phyloP scores from a whole-genome alignment of 2,888 invertebrate genomes.

The Onthophagus sagittarius region DNA sequence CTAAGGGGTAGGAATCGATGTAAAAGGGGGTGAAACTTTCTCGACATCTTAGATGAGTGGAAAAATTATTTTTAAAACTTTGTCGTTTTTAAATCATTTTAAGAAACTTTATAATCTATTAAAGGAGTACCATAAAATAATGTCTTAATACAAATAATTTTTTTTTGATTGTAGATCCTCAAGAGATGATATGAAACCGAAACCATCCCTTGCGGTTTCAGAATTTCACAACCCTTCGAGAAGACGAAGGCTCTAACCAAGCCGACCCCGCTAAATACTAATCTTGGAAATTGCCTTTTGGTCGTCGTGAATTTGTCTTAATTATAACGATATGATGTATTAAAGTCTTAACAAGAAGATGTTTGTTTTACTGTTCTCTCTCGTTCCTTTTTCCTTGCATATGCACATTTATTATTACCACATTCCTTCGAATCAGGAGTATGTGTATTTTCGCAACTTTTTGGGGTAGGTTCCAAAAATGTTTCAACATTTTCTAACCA shows the following conservation, averaged over 20 bases:
- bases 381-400: background rate
- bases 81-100: no score
- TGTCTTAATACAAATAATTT: background rate
- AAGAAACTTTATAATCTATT: no score
- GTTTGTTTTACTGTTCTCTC: conserved; percentile 1
- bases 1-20: no score
- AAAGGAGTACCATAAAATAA: no score
- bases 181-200: background rate
- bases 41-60: no score
- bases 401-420: no score
- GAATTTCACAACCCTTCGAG: background rate
- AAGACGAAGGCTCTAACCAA: background rate
- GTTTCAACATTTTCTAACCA: no score
- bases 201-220: background rate
- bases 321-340: conserved; percentile 40
- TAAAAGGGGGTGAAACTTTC: no score
- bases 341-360: conserved; percentile 19
- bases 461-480: no score
- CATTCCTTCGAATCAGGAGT: no score
- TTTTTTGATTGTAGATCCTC: background rate
- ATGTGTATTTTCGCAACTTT: no score
- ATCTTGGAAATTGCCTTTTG: conserved; percentile 43
- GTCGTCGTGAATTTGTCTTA: conserved; percentile 43
- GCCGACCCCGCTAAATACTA: conserved; percentile 33
- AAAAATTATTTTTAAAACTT: no score